Conservation (phyloP, 2,113 vertebrate species). For the Morone chrysops region DNA sequence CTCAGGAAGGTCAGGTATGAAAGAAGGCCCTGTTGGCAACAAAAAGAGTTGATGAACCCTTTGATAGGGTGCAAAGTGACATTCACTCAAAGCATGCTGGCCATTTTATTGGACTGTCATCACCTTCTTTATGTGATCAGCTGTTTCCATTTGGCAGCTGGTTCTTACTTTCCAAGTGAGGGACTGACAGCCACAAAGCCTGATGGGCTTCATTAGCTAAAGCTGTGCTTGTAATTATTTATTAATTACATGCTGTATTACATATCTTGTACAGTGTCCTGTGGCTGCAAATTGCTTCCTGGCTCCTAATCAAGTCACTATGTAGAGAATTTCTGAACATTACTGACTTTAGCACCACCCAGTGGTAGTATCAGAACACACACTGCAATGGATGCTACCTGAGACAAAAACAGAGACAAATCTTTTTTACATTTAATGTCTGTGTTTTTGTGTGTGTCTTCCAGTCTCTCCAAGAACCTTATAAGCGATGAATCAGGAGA, state of each 20-base stretch:
- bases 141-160: constrained; percentile 4
- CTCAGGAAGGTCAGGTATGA: constrained; percentile 87
- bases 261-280: not conserved
- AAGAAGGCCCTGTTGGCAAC: too few species aligned
- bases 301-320: not conserved
- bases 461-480: constrained; percentile 86
- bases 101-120: not conserved
- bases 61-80: not conserved
- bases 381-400: not conserved
- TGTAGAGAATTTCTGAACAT: not conserved
- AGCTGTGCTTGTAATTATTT: not conserved
- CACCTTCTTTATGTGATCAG: constrained; percentile 10
- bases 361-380: not conserved
- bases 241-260: not conserved
- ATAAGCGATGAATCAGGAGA: constrained; percentile 82
- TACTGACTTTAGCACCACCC: not conserved
- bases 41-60: too few species aligned
- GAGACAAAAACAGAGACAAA: too few species aligned
- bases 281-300: not conserved
- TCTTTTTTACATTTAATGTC: not conserved
- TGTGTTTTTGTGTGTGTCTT: constrained; percentile 6
- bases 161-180: not conserved
- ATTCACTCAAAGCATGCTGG: too few species aligned
- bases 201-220: not conserved
- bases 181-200: not conserved